phyloP scores from a whole-genome alignment of 2,113 vertebrate species.

The Aleadryas rufinucha region DNA sequence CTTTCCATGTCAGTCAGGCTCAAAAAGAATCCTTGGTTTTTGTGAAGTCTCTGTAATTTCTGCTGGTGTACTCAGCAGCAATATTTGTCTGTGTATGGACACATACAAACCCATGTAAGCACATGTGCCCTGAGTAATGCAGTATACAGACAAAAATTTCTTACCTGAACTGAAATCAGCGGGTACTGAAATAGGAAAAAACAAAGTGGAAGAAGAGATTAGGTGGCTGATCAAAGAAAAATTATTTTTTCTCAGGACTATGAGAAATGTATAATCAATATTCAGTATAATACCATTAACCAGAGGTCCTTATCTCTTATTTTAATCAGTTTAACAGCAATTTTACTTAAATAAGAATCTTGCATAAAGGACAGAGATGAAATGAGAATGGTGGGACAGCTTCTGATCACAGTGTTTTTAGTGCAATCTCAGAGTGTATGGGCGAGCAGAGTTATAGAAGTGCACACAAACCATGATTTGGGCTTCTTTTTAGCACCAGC shows the following conservation, averaged over 20 bases:
- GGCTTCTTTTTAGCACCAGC: background rate
- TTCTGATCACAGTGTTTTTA: background rate
- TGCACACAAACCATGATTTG: background rate
- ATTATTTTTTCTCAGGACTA: background rate
- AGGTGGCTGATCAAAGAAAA: background rate
- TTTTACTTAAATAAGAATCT: background rate
- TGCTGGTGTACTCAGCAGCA: background rate
- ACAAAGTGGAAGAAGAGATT: background rate
- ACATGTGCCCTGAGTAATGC: background rate
- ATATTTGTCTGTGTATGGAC: background rate
- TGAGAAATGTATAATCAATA: background rate
- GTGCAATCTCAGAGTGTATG: background rate
- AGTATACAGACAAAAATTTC: background rate
- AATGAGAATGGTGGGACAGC: background rate
- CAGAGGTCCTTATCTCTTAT: background rate
- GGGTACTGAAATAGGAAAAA: constrained; percentile 51
- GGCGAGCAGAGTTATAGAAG: background rate
- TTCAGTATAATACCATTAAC: background rate
- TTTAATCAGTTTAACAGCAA: background rate
- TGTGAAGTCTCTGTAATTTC: background rate
- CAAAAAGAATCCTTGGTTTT: background rate
- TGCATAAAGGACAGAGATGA: background rate
- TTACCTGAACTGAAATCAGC: constrained; percentile 58
- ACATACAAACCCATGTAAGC: background rate
- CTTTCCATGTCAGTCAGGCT: background rate